Conservation (phyloP, 2,888 invertebrate species). For the Napeogenes inachia region DNA sequence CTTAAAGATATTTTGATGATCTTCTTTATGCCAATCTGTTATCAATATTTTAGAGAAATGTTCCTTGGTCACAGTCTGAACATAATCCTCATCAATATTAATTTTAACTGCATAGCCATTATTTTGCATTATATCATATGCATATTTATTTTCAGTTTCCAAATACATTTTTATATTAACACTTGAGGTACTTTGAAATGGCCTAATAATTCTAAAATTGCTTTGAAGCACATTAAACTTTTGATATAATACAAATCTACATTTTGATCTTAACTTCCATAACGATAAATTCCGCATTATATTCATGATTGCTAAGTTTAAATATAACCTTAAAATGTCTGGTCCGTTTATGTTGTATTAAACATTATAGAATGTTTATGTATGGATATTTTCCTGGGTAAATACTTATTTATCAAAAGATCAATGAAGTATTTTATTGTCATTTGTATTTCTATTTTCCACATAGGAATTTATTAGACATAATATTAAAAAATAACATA, state of each 20-base stretch:
- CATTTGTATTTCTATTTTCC: too few relatives aligned
- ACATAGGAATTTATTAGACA: too few relatives aligned
- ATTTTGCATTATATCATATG: constrained; percentile 57
- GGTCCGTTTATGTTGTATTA: not conserved
- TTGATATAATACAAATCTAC: not conserved
- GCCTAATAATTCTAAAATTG: constrained; percentile 17
- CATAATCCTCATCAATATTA: constrained; percentile 27
- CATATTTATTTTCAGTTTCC: constrained; percentile 66
- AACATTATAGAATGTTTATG: too few relatives aligned
- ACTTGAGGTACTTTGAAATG: constrained; percentile 39
- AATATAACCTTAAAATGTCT: not conserved
- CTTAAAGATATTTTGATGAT: constrained; percentile 46
- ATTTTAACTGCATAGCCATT: constrained; percentile 52
- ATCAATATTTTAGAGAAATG: constrained; percentile 43
- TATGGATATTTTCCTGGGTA: too few relatives aligned
- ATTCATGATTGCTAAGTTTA: not conserved
- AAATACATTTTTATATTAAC: constrained; percentile 51
- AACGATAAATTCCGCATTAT: not conserved
- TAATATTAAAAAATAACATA: too few relatives aligned
- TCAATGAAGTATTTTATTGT: too few relatives aligned
- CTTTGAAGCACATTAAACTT: not conserved
- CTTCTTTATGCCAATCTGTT: constrained; percentile 48
- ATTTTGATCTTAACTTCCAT: not conserved
- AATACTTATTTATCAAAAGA: too few relatives aligned
- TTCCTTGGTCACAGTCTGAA: constrained; percentile 34